Evolutionary conservation across 2,113 vertebrate species (phyloP).

Genomic region (Regulus satrapa): DNA sequence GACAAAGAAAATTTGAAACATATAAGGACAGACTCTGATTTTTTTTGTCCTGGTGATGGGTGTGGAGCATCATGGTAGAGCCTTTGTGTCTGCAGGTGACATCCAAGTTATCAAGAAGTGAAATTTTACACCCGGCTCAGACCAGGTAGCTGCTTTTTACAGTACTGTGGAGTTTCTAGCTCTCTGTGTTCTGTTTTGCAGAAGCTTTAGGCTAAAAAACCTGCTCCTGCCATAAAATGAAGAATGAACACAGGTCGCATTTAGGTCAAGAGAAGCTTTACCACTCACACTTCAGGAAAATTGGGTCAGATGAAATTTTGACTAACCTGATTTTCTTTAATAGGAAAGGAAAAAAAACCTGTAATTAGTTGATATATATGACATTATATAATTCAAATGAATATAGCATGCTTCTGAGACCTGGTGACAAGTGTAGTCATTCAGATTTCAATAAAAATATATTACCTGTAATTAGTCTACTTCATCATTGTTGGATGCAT

Average conservation of each 20-base stretch:
- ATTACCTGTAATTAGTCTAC: slow-evolving; percentile 51
- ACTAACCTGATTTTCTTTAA: neutral
- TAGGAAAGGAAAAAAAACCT: neutral
- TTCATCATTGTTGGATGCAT: slow-evolving; percentile 14
- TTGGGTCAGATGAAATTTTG: neutral
- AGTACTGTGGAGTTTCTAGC: neutral
- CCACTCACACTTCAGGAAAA: neutral
- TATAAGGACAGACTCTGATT: neutral
- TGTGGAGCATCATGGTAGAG: neutral
- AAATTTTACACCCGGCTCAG: neutral
- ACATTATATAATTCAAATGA: slow-evolving; percentile 2
- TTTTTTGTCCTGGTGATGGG: neutral
- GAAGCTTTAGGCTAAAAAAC: neutral
- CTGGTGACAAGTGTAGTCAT: slow-evolving; percentile 12
- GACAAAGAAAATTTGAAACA: neutral
- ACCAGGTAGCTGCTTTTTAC: neutral
- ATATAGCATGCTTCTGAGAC: neutral
- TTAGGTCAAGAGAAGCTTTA: neutral
- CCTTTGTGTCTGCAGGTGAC: neutral
- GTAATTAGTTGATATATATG: slow-evolving; percentile 11
- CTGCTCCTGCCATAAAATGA: neutral
- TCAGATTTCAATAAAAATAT: slow-evolving; percentile 55
- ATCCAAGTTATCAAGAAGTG: neutral
- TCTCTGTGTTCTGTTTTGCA: neutral
- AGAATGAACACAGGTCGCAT: neutral